These are phyloP conservation scores for Megaceryle maxima DNA, from an alignment of 2,113 vertebrate species.

Conservation along the genomic window DNA sequence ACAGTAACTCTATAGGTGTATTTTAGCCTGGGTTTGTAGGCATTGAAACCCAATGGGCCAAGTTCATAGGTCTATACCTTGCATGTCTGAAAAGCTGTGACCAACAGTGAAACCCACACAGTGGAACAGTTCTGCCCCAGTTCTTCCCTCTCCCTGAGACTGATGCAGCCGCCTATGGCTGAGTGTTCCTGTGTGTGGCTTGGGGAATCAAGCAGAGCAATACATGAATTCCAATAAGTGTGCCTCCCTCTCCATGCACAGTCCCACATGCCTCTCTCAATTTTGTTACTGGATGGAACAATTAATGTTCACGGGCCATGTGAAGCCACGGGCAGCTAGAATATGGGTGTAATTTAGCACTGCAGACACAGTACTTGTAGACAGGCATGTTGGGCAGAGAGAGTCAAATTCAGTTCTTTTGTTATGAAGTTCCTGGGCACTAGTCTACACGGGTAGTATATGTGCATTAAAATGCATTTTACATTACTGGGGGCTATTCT, in stretches of 20 bases:
- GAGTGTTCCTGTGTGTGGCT: not conserved
- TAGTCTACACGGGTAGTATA: not conserved
- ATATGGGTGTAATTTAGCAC: constrained; percentile 12
- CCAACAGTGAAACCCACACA: not conserved
- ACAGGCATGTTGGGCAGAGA: not conserved
- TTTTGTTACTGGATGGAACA: constrained; percentile 36
- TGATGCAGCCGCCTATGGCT: not conserved
- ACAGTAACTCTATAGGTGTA: not conserved
- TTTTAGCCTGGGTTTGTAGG: not conserved
- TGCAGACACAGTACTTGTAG: not conserved
- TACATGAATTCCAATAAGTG: constrained; percentile 40
- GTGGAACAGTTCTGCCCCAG: constrained; percentile 45
- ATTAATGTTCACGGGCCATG: not conserved
- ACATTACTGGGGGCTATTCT: not conserved
- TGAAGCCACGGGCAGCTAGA: constrained; percentile 9
- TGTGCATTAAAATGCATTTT: not conserved
- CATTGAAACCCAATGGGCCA: not conserved
- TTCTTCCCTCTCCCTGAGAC: not conserved
- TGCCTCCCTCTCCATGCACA: not conserved
- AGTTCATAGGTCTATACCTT: not conserved
- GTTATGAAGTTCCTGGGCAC: not conserved
- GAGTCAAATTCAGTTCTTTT: not conserved
- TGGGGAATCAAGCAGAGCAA: constrained; percentile 50
- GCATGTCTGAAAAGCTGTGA: not conserved
- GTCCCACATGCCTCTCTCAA: constrained; percentile 20